Percentiles rank a stretch among this genome's conserved stretches.
Evolutionary conservation across 2,797 vertebrate species (phyloP).

Genomic region (Miichthys miiuy): DNA sequence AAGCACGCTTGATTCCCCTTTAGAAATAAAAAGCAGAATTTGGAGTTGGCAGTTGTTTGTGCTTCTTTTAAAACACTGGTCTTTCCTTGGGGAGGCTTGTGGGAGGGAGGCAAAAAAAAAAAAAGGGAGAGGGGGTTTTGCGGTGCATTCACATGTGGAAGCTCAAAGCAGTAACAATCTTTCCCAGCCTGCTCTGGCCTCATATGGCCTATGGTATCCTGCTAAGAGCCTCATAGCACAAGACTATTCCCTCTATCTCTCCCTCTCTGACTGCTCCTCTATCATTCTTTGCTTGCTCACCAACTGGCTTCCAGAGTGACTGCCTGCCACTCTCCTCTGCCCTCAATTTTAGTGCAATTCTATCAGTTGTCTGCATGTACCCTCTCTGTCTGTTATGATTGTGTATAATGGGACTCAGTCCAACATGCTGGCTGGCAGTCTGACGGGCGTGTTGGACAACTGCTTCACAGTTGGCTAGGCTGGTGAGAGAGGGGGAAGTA

Average conservation of each 20-base stretch:
- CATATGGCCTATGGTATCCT: conserved; percentile 73
- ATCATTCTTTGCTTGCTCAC: conserved; percentile 40
- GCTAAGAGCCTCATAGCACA: conserved; percentile 56
- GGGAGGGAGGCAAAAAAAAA: conserved; percentile 56
- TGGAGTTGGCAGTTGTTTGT: conserved; percentile 69
- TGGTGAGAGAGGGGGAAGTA: conserved; percentile 60
- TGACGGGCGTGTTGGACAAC: conserved; percentile 82
- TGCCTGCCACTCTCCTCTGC: conserved; percentile 54
- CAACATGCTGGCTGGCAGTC: conserved; percentile 78
- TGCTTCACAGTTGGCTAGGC: conserved; percentile 80
- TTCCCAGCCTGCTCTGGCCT: conserved; percentile 78
- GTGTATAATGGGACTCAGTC: conserved; percentile 76
- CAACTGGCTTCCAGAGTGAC: conserved; percentile 38
- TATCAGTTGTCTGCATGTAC: conserved; percentile 75
- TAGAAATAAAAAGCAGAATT: conserved; percentile 72
- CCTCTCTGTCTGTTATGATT: conserved; percentile 79
- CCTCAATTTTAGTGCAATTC: conserved; percentile 60
- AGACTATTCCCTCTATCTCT: conserved; percentile 42
- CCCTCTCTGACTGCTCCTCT: conserved; percentile 26
- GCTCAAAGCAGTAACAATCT: conserved; percentile 77
- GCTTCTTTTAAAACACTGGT: conserved; percentile 76
- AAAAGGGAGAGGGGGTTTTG: conserved; percentile 57
- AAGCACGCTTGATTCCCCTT: conserved; percentile 50
- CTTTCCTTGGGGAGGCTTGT: conserved; percentile 72
- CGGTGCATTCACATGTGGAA: conserved; percentile 80